These are phyloP conservation scores for Sarcophaga peregrina DNA, from an alignment of 1,140 invertebrate genomes.

Conservation along the genomic window DNA sequence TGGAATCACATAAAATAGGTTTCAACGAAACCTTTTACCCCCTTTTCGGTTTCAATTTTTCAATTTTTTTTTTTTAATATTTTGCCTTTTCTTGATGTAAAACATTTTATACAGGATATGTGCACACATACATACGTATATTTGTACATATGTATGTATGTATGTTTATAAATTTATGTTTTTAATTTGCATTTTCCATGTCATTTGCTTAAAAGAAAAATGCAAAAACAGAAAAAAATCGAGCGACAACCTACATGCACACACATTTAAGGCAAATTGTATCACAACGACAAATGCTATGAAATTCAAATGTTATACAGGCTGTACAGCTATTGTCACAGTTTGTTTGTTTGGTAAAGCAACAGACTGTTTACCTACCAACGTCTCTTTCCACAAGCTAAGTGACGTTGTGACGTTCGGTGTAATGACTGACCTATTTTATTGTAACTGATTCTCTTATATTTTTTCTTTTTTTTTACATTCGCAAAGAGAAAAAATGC, in stretches of 20 bases:
- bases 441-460: no score
- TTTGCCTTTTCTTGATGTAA: background rate
- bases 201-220: conserved; percentile 33
- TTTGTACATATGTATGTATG: background rate
- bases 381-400: background rate
- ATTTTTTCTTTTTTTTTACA: background rate
- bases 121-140: no score
- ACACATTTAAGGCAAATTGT: background rate
- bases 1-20: background rate
- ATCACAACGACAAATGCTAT: conserved; percentile 33
- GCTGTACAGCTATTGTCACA: background rate
- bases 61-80: background rate
- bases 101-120: no score
- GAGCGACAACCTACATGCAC: no score
- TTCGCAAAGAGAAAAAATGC: background rate
- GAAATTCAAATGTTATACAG: background rate
- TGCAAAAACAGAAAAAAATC: background rate
- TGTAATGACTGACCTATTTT: conserved; percentile 14
- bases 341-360: background rate
- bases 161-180: no score
- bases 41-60: background rate
- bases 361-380: background rate
- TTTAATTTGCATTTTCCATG: conserved; percentile 39
- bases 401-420: background rate
- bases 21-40: background rate